Base-by-base conservation (phyloP, 2,797 vertebrate genomes). In the Karalla daura region DNA sequence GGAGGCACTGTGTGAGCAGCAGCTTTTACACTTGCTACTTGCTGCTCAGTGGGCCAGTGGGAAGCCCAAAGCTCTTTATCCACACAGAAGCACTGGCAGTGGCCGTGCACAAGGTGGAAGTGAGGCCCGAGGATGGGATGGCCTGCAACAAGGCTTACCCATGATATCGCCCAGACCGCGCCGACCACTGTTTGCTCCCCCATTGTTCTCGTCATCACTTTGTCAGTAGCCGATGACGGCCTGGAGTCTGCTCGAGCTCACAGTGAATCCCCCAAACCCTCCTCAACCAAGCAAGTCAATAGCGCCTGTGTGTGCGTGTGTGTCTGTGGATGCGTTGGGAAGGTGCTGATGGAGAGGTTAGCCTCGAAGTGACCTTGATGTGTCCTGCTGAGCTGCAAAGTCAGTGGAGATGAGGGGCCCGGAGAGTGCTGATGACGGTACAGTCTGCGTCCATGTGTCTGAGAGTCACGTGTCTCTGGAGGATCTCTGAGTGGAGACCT, bases 11-110 rank as follows among this genome's bases (percentile, higher is more conserved):
- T 70, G 76, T 58, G 78, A 74, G 75, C 72, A 64, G 52, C 63
- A 79, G 87, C 81, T 84, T 92, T 92, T 86, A 92, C 91, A 92
- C 90, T 90, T 90, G 91, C 91, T 93, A 93, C 92, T 89, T 90
- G 85, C 45, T 88, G 84, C 85, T 88, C 76, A 70, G 55, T 62
- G 59, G 71, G 70, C 71, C 81, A 62, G 74, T 70, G 73, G 74
- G 75, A 40, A 83, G 76, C 81, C 76, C 86, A 92, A 92, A 93
- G 88, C 90, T 83, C 77, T 92, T 92, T 88, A 93, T 92, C 92
- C 83, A 58, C 59, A 86, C 88, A 86, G 86, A 93, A 92, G 84
- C 89, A 68, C 49, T 59, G 62, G 78, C 76, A 78, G 79, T 74
- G 74, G 78, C 69, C 79, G 73, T 53, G 71, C 61, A 52, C 73